phyloP scores from a whole-genome alignment of 1,140 invertebrate genomes.

The Bombus fervidus region DNA sequence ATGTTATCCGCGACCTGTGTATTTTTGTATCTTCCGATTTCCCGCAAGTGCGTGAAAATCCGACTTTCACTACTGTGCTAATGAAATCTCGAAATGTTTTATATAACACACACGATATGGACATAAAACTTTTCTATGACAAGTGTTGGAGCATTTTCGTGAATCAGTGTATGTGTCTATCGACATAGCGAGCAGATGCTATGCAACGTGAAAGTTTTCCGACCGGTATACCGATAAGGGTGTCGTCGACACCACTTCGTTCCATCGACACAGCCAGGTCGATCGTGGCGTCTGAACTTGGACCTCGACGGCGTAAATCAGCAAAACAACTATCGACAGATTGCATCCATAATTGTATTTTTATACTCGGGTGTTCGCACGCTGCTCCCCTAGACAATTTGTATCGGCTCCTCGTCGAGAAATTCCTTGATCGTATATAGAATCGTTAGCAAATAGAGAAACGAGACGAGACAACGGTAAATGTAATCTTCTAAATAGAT shows the following conservation, averaged over 20 bases:
- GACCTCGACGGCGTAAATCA: conserved; percentile 50
- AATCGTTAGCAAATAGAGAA: background rate
- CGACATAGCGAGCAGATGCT: background rate
- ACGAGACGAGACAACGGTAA: too few species aligned
- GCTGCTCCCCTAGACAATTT: conserved; percentile 36
- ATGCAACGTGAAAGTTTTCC: conserved; percentile 38
- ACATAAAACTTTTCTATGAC: too few species aligned
- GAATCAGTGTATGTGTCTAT: background rate
- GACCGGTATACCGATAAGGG: conserved; percentile 43
- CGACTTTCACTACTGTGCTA: too few species aligned
- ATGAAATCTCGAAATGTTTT: too few species aligned
- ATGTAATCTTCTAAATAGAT: background rate
- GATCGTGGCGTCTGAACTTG: conserved; percentile 54
- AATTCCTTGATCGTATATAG: background rate
- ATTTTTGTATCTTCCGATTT: too few species aligned
- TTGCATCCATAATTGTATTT: conserved; percentile 51
- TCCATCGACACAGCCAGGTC: conserved; percentile 46
- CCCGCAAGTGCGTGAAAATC: too few species aligned
- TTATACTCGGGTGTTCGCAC: conserved; percentile 28
- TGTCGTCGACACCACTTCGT: conserved; percentile 40
- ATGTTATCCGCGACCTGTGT: too few species aligned
- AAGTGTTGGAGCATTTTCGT: too few species aligned
- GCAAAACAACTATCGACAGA: conserved; percentile 45
- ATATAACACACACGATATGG: too few species aligned
- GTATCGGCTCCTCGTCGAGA: conserved; percentile 10